phyloP scores from a whole-genome alignment of 2,797 vertebrate species.

The Xenops minutus region DNA sequence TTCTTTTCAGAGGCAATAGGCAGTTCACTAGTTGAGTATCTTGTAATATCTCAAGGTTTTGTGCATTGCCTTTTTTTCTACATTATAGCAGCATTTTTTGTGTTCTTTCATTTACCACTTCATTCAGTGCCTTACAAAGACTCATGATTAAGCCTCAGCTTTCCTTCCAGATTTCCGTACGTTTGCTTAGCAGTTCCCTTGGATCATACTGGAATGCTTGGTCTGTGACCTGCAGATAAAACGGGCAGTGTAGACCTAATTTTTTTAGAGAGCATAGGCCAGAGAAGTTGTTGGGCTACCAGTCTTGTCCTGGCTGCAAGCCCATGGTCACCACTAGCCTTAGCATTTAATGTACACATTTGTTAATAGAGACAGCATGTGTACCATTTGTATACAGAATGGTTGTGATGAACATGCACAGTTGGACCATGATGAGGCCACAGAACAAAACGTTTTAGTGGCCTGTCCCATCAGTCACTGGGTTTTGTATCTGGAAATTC shows the following conservation, averaged over 20 bases:
- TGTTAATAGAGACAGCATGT: neutral
- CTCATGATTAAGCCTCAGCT: neutral
- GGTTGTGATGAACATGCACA: accelerated
- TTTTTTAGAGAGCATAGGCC: neutral
- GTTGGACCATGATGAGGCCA: neutral
- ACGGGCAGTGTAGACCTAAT: neutral
- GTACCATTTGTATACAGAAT: neutral
- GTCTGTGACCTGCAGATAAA: neutral
- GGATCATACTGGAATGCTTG: neutral
- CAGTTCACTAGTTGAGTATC: neutral
- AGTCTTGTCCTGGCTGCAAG: neutral
- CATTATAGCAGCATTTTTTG: neutral
- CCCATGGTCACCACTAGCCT: neutral
- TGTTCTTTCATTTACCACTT: neutral
- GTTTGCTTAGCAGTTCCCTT: neutral
- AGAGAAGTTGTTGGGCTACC: neutral
- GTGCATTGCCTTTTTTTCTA: neutral
- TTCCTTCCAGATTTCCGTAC: neutral
- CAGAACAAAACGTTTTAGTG: neutral
- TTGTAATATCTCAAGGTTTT: neutral
- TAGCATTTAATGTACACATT: neutral
- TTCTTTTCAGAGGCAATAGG: neutral
- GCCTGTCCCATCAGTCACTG: neutral
- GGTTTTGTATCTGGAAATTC: neutral
- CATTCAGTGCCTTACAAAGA: neutral